Evolutionary conservation across 2,113 vertebrate species (phyloP), one percentile per base, ranked within the genome.

Genomic region (Malurus cyaneus): DNA sequence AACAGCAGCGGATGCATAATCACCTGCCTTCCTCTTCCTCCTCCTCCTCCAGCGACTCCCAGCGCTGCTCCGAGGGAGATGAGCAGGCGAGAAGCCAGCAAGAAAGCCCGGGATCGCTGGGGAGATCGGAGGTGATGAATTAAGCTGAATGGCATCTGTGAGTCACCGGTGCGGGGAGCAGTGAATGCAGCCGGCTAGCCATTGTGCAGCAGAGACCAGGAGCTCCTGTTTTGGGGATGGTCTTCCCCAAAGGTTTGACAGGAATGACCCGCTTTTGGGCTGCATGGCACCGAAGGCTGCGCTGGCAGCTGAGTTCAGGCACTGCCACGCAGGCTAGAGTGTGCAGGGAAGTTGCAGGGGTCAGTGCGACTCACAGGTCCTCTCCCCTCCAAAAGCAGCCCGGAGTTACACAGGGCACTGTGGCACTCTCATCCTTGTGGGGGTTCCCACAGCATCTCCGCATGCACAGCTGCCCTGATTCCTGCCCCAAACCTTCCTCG

Each of bases 1-100:
- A 78, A 53, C 3, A 6, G 69, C 52, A 60, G 83, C 0, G 4
- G 86, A 89, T 83, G 39, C 32, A 8, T 26, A 32, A 59, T 67
- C 83, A 81, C 83, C 86, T 90, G 83, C 87, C 81, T 78, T 93
- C 86, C 54, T 88, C 88, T 50, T 91, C 80, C 53, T 93, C 85
- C 57, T 76, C 71, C 31, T 71, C 71, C 47, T 85, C 47, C 50
- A 21, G 46, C 49, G 64, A 39, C 65, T 92, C 32, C 53, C 91
- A 91, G 80, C 28, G 1, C 72, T 4, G 4, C 83, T 93, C 78
- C 5, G 2, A 62, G 66, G 66, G 77, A 70, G 81, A 74, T 3
- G 7, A 91, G 91, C 69, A 61, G 81, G 77, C 8, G 0, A 77
- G 60, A 80, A 94, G 84, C 72, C 92, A 91, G 67, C 42, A 77